Percentiles rank a stretch among this genome's conserved stretches.
phyloP scores from a whole-genome alignment of 1,140 invertebrate species.

The Ips nitidus region DNA sequence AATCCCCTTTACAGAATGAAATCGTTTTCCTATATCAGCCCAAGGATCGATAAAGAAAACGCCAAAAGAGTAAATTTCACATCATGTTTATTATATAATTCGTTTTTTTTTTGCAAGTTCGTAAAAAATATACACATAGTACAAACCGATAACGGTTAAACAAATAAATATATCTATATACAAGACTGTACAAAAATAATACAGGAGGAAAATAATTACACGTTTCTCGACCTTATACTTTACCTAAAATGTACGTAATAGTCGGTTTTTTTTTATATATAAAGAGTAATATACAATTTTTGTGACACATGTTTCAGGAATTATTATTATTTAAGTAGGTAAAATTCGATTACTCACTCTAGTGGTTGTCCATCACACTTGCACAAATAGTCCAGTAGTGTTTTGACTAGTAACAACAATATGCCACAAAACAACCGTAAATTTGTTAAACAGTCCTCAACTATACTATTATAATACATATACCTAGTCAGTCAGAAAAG shows the following conservation, averaged over 20 bases:
- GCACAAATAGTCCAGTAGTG: too few relatives aligned
- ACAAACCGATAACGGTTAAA: conserved; percentile 46
- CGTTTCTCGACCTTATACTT: conserved; percentile 20
- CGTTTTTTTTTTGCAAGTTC: conserved; percentile 44
- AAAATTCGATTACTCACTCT: too few relatives aligned
- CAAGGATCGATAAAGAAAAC: conserved; percentile 1
- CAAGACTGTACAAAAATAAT: conserved; percentile 54
- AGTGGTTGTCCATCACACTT: too few relatives aligned
- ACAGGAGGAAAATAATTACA: conserved; percentile 47
- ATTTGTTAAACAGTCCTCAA: conserved; percentile 41
- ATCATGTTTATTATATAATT: conserved; percentile 50
- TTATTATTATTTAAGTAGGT: too few relatives aligned
- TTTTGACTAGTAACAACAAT: background rate
- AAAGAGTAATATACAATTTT: too few relatives aligned
- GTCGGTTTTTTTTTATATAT: too few relatives aligned
- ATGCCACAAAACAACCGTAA: conserved; percentile 33
- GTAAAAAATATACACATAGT: conserved; percentile 53
- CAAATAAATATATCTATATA: conserved; percentile 54
- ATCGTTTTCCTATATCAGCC: too few relatives aligned
- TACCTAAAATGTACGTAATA: too few relatives aligned
- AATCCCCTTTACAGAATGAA: background rate
- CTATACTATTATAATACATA: conserved; percentile 16
- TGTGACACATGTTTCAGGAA: too few relatives aligned
- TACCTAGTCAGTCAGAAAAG: conserved; percentile 51
- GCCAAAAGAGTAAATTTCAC: conserved; percentile 43